phyloP scores from a whole-genome alignment of 2,113 vertebrate species.

The Damaliscus lunatus region DNA sequence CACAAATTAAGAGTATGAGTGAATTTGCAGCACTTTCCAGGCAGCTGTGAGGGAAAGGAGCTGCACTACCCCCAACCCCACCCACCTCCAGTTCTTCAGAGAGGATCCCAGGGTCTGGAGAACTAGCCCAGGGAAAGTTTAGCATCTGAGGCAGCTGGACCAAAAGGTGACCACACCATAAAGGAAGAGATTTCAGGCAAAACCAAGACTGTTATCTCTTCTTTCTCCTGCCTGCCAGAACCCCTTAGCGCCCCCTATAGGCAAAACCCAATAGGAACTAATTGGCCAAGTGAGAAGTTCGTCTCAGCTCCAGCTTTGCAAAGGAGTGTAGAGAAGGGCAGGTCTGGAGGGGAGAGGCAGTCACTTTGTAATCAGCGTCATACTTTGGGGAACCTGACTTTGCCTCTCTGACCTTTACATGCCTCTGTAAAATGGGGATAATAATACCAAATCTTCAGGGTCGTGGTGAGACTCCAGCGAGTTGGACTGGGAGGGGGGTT shows the following conservation, averaged over 20 bases:
- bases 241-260: not conserved
- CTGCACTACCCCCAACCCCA: not conserved
- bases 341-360: not conserved
- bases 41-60: not conserved
- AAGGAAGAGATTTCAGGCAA: not conserved
- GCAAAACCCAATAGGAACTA: not conserved
- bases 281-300: not conserved
- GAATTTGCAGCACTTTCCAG: not conserved
- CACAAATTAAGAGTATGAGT: constrained; percentile 50
- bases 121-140: not conserved
- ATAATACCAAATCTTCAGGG: not conserved
- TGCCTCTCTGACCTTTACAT: not conserved
- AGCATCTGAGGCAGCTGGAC: not conserved
- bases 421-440: not conserved
- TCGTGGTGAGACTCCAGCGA: not conserved
- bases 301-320: not conserved
- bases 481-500: not conserved
- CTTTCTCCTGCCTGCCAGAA: not conserved
- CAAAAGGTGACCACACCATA: not conserved
- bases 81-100: not conserved
- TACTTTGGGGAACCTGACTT: not conserved
- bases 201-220: fast-evolving
- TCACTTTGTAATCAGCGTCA: not conserved
- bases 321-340: not conserved
- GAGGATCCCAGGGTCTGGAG: not conserved